phyloP scores from a whole-genome alignment of 2,113 vertebrate genomes.

The Dicentrarchus labrax region DNA sequence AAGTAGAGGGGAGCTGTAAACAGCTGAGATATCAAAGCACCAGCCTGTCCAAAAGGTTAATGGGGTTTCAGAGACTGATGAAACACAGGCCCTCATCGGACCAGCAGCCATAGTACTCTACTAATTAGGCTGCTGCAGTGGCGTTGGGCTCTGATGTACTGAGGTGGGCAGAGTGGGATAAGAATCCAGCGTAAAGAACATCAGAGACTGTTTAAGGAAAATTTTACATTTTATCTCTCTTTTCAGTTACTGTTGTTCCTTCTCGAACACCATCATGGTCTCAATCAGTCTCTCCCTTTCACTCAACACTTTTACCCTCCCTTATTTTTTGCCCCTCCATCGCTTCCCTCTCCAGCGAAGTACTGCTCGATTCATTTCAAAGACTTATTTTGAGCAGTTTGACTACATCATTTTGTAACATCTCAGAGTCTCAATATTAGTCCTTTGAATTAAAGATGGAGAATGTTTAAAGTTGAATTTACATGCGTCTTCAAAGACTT shows the following conservation, averaged over 20 bases:
- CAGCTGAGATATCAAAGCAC: constrained; percentile 74
- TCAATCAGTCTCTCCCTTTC: not conserved
- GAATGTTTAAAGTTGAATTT: constrained; percentile 2
- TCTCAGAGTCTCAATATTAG: constrained; percentile 6
- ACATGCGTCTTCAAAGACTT: constrained; percentile 30
- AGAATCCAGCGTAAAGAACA: not conserved
- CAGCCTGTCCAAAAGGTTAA: constrained; percentile 73
- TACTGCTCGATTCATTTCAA: constrained; percentile 28
- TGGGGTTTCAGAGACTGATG: constrained; percentile 65
- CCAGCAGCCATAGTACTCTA: constrained; percentile 9
- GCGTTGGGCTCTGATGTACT: constrained; percentile 13
- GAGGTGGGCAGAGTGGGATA: constrained; percentile 30
- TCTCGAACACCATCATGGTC: not conserved
- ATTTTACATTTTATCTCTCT: not conserved
- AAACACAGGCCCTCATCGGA: constrained; percentile 46
- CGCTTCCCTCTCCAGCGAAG: not conserved
- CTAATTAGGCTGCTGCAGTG: constrained; percentile 55
- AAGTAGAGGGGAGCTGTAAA: constrained; percentile 62
- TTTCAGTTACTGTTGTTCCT: not conserved
- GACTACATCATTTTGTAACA: constrained; percentile 9
- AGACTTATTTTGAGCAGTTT: constrained; percentile 22
- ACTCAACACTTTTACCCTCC: constrained; percentile 2
- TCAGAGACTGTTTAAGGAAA: constrained; percentile 20
- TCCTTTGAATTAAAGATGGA: constrained; percentile 40
- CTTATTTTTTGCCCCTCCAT: not conserved